Evolutionary conservation across 2,888 invertebrate genomes (phyloP).

Genomic region (Netelia inedita): DNA sequence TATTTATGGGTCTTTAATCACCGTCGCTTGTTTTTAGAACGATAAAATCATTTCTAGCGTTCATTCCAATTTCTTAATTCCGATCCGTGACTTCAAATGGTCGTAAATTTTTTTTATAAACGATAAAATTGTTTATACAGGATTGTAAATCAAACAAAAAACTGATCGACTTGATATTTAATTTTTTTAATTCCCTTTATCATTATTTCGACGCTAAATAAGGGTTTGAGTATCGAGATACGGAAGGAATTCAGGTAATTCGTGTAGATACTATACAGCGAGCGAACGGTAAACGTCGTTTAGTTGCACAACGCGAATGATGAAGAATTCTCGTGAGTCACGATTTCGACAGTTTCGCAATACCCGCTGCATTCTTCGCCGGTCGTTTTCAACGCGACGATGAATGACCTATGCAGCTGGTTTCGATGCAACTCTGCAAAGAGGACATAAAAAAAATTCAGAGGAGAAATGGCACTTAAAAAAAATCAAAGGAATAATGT

Average conservation of each 20-base stretch:
- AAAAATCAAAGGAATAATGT: neutral
- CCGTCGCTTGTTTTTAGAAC: no score
- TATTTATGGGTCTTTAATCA: no score
- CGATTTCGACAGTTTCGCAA: slow-evolving; percentile 42
- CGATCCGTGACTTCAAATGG: no score
- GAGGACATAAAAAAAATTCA: neutral
- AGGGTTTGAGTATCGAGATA: neutral
- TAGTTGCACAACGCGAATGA: slow-evolving; percentile 47
- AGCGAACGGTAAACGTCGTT: neutral
- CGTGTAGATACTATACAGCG: neutral
- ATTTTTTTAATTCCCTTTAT: no score
- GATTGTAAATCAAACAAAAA: no score
- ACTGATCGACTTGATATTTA: no score
- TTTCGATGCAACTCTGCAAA: neutral
- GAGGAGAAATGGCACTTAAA: neutral
- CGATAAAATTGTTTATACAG: no score
- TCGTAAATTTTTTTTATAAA: no score
- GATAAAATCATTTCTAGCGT: no score
- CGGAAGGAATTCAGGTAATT: neutral
- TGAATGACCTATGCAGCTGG: slow-evolving; percentile 21
- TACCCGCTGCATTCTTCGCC: slow-evolving; percentile 1
- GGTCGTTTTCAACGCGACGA: slow-evolving; percentile 26
- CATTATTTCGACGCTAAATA: no score
- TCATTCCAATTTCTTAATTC: no score
- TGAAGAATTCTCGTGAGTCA: slow-evolving; percentile 29